Evolutionary conservation across 2,113 vertebrate species (phyloP).

Genomic region (Jacana jacana): DNA sequence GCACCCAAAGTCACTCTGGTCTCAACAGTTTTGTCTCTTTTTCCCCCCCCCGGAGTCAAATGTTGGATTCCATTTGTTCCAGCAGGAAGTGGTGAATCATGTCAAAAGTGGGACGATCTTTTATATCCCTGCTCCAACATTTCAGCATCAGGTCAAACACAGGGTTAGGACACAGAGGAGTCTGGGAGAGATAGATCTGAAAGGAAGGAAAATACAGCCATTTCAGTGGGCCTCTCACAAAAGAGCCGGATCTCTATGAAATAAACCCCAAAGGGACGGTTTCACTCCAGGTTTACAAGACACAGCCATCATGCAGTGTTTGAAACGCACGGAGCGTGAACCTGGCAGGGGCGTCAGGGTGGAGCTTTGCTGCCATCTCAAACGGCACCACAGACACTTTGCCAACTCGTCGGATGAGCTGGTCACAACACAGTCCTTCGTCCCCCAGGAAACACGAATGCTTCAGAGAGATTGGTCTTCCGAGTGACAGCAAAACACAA

Average conservation of each 20-base stretch:
- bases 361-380: background rate
- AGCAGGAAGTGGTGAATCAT: slow-evolving; percentile 86
- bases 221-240: background rate
- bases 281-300: background rate
- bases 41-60: background rate
- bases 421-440: slow-evolving; percentile 17
- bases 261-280: background rate
- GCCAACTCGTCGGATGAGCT: slow-evolving; percentile 29
- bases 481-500: slow-evolving; percentile 31
- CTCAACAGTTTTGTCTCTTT: background rate
- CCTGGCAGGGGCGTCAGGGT: background rate
- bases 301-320: background rate
- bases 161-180: slow-evolving; percentile 85
- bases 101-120: slow-evolving; percentile 90
- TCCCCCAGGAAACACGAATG: background rate
- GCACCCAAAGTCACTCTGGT: slow-evolving; percentile 1
- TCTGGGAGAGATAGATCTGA: slow-evolving; percentile 91
- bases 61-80: slow-evolving; percentile 80
- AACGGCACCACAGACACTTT: background rate
- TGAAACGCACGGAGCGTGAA: background rate
- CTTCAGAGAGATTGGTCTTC: background rate
- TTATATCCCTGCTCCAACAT: slow-evolving; percentile 94
- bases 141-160: slow-evolving; percentile 92
- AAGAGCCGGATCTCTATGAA: background rate
- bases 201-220: background rate